Evolutionary conservation across 2,888 invertebrate genomes (phyloP).

Genomic region (Volucella inflata): DNA sequence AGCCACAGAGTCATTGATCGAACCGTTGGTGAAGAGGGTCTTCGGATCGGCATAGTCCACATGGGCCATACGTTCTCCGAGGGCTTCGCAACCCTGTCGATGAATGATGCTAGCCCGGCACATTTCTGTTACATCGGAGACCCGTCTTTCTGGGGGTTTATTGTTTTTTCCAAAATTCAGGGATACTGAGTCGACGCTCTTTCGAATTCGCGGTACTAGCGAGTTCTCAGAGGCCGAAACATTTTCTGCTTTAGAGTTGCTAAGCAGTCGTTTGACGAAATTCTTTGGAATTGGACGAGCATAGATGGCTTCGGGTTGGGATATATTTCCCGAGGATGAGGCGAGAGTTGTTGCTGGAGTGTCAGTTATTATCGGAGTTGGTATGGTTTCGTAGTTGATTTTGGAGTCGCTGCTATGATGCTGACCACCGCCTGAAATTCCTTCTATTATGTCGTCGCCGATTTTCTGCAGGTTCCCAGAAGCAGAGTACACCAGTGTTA

Average conservation of each 20-base stretch:
- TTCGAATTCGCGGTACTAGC: conserved; percentile 79
- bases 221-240: conserved; percentile 81
- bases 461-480: conserved; percentile 81
- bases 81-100: conserved; percentile 91
- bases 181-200: conserved; percentile 80
- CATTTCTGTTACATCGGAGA: conserved; percentile 82
- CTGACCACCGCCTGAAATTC: conserved; percentile 56
- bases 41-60: conserved; percentile 94
- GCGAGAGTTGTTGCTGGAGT: conserved; percentile 29
- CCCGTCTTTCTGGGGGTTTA: conserved; percentile 81
- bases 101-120: conserved; percentile 85
- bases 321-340: conserved; percentile 64
- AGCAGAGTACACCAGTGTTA: conserved; percentile 81
- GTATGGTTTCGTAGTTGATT: conserved; percentile 77
- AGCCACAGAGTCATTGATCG: conserved; percentile 78
- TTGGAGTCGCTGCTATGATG: conserved; percentile 77
- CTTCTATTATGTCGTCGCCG: conserved; percentile 78
- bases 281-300: conserved; percentile 80
- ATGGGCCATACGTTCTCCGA: conserved; percentile 94
- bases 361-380: conserved; percentile 41
- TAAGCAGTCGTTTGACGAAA: conserved; percentile 80
- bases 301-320: conserved; percentile 76
- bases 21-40: conserved; percentile 85
- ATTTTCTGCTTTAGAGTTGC: conserved; percentile 77
- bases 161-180: conserved; percentile 79